Percentiles rank a stretch among this genome's conserved stretches.
Conservation (phyloP, 2,797 vertebrate genomes). For the Myotis pilosus region DNA sequence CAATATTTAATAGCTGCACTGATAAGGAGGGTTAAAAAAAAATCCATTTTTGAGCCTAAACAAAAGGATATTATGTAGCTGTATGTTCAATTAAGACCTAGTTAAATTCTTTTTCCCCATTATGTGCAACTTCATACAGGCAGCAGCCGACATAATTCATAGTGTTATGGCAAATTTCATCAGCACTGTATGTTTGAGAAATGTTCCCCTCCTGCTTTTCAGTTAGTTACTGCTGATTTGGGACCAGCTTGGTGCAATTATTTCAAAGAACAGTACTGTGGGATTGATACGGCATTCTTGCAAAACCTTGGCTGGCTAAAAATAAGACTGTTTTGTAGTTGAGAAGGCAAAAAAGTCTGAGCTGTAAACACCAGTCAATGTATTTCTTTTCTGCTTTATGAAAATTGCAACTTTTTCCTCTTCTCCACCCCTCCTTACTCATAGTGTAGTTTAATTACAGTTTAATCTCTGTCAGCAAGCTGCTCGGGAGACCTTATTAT, state of each 20-base stretch:
- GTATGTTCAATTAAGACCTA: slow-evolving; percentile 78
- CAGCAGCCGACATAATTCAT: slow-evolving; percentile 80
- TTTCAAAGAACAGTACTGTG: slow-evolving; percentile 82
- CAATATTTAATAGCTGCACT: slow-evolving; percentile 86
- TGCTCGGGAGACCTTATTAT: slow-evolving; percentile 83
- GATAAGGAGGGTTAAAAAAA: slow-evolving; percentile 84
- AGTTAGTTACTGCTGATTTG: slow-evolving; percentile 81
- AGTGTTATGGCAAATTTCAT: slow-evolving; percentile 81
- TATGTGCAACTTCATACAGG: slow-evolving; percentile 67
- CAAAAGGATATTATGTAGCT: slow-evolving; percentile 83
- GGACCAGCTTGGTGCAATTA: slow-evolving; percentile 81
- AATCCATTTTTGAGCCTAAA: slow-evolving; percentile 81
- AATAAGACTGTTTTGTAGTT: slow-evolving; percentile 85
- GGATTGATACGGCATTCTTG: slow-evolving; percentile 81
- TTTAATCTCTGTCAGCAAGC: slow-evolving; percentile 86
- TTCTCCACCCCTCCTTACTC: slow-evolving; percentile 77
- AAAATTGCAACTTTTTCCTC: slow-evolving; percentile 83
- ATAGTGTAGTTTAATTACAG: slow-evolving; percentile 84
- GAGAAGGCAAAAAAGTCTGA: slow-evolving; percentile 71
- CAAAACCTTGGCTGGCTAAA: slow-evolving; percentile 82
- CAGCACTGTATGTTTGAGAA: slow-evolving; percentile 72
- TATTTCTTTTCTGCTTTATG: slow-evolving; percentile 84
- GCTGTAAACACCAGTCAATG: slow-evolving; percentile 84
- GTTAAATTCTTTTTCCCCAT: slow-evolving; percentile 70
- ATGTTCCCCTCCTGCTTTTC: slow-evolving; percentile 80